These are phyloP conservation scores for Condylura cristata DNA, from an alignment of 2,113 vertebrate genomes.

Conservation along the genomic window DNA sequence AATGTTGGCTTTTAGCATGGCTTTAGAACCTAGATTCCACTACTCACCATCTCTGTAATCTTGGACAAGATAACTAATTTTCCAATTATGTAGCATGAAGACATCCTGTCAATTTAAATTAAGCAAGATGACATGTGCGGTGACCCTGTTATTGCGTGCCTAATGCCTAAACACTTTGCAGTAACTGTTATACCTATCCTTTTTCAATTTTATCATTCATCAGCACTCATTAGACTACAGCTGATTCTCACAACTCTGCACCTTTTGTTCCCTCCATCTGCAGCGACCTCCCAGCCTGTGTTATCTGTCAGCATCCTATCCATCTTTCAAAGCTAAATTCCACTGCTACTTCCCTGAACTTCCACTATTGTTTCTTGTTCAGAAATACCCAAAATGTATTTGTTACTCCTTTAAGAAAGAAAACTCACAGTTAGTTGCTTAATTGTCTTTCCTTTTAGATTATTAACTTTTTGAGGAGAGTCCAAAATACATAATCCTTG, in stretches of 20 bases:
- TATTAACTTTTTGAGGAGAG: constrained; percentile 38
- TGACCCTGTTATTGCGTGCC: not conserved
- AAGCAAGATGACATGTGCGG: not conserved
- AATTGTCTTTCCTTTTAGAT: not conserved
- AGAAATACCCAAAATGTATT: not conserved
- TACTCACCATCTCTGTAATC: not conserved
- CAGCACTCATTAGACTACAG: too few relatives aligned
- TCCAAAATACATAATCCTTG: not conserved
- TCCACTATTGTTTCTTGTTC: not conserved
- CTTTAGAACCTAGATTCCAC: not conserved
- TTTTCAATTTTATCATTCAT: not conserved
- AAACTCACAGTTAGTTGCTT: not conserved
- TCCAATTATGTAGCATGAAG: not conserved
- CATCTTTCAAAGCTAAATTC: not conserved
- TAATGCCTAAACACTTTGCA: not conserved
- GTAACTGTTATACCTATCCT: not conserved
- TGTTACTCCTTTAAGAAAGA: not conserved
- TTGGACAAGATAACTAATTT: not conserved
- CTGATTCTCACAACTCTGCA: not conserved
- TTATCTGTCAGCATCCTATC: not conserved
- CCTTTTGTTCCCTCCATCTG: not conserved
- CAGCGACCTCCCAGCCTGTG: not conserved
- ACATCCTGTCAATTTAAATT: not conserved
- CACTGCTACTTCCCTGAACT: not conserved
- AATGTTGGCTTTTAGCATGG: not conserved